A percentile compares a stretch with the other conserved stretches of the same genome.
These are phyloP conservation scores for Eumacrocentrus americanus DNA, from an alignment of 2,888 invertebrate species.

Conservation along the genomic window DNA sequence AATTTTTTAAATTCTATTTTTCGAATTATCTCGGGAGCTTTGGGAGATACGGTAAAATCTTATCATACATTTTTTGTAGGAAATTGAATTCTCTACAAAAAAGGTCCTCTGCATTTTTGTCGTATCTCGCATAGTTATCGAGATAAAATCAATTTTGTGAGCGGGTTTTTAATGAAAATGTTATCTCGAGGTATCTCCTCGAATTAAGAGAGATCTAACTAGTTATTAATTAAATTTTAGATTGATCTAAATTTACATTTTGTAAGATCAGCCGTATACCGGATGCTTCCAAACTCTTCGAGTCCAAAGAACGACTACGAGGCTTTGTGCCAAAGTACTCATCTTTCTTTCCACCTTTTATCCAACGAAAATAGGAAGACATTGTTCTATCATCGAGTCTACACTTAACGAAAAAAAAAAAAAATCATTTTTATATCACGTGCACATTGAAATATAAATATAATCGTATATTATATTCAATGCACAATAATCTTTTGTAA, in stretches of 20 bases:
- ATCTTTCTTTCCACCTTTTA: constrained; percentile 69
- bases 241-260: constrained; percentile 55
- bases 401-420: not conserved
- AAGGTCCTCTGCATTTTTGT: too few relatives aligned
- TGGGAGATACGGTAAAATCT: too few relatives aligned
- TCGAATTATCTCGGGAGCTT: too few relatives aligned
- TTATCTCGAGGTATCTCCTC: too few relatives aligned
- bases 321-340: constrained; percentile 68
- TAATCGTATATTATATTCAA: not conserved
- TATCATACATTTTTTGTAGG: too few relatives aligned
- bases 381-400: constrained; percentile 58
- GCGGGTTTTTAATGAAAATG: too few relatives aligned
- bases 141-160: too few relatives aligned
- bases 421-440: not conserved
- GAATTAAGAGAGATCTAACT: too few relatives aligned
- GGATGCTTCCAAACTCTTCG: constrained; percentile 73
- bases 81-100: too few relatives aligned
- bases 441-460: not conserved
- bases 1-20: too few relatives aligned
- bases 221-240: too few relatives aligned
- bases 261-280: constrained; percentile 70
- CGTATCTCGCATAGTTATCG: too few relatives aligned
- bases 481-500: not conserved
- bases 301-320: constrained; percentile 76
- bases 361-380: constrained; percentile 76